Evolutionary conservation across 2,888 invertebrate genomes (phyloP), one percentile per base, ranked within the genome.

Genomic region (Campaea margaritaria): DNA sequence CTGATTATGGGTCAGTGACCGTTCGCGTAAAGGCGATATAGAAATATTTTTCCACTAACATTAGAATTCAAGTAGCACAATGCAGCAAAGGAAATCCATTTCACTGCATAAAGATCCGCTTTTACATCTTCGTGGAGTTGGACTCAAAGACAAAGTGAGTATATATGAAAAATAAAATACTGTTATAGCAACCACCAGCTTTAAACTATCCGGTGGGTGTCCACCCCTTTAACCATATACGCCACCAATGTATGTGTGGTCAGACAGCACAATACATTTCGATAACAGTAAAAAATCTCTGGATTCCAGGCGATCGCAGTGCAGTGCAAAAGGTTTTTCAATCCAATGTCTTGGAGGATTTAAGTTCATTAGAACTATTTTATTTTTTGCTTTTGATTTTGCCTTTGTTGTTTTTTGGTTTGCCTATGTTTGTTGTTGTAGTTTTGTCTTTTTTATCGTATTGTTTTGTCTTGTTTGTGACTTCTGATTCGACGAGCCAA

Each of bases 181-280:
- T 60, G 55, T 65, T 59, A 55, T 43, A 51, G 42, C 38, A 51
- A 64, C 53, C 56, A 58, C 52, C 45, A 49, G 44, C 41, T 64
- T 42, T 46, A 53, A 62, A 62, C 58, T 58, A 59, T 58, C 41
- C 46, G 28, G 10, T 7, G 12, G 15, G 47, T 15, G 14, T 46
- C 16, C 39, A 10, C 43, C 46, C 51, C 45, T 53, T 58, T 58
- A 34, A 44, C 46, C 31, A 9, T 31, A 7, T 36, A 15, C 41
- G 31, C 7, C 10, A 3, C 31, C 21, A 3, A 21, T 21, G 21
- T 50, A 31, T 57, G 41, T 31, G 21, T 4, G 28, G 28, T 45
- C 45, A 45, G 11, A n/a, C 11, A 12, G 13, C 3, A 28, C n/a
- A 21, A 16, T 42, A 31, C 31, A 48, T 21, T 3, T n/a, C n/a